Evolutionary conservation across 2,888 invertebrate species (phyloP).

Genomic region (Andrena haemorrhoa): DNA sequence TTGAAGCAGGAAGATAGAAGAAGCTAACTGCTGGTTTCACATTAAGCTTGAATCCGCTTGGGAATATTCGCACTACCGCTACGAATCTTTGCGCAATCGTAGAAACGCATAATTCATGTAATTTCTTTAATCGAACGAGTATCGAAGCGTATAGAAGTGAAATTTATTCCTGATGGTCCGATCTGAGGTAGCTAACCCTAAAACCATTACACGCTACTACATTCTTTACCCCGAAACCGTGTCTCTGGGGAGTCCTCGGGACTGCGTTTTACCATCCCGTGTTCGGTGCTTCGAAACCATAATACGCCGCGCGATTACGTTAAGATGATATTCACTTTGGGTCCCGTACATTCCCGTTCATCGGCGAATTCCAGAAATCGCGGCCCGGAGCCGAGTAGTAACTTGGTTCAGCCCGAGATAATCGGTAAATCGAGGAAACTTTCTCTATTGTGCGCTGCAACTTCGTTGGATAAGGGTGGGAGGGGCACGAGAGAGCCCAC

Average conservation of each 20-base stretch:
- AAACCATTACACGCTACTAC: not conserved
- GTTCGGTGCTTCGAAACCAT: slow-evolving; percentile 9
- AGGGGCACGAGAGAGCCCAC: slow-evolving; percentile 23
- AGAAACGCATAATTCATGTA: slow-evolving; percentile 5
- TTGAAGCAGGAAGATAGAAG: no score
- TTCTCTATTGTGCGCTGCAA: slow-evolving; percentile 70
- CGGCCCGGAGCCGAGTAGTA: slow-evolving; percentile 11
- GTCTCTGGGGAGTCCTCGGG: not conserved
- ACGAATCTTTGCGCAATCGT: not conserved
- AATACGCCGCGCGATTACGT: slow-evolving; percentile 18
- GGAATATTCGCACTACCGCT: slow-evolving; percentile 1
- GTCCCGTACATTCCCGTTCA: slow-evolving; percentile 33
- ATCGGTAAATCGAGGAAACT: slow-evolving; percentile 69
- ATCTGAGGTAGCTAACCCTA: not conserved
- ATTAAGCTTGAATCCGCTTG: slow-evolving; percentile 4
- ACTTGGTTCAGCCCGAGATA: slow-evolving; percentile 59
- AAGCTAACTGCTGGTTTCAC: not conserved
- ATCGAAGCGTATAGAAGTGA: not conserved
- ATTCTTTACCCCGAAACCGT: not conserved
- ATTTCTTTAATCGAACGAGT: slow-evolving; percentile 14
- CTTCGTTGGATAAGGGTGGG: slow-evolving; percentile 56
- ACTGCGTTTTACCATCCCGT: not conserved
- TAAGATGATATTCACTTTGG: slow-evolving; percentile 46
- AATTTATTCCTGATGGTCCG: not conserved
- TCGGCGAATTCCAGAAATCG: slow-evolving; percentile 53